Conservation (phyloP, 2,113 vertebrate genomes). For the Urocynchramus pylzowi region DNA sequence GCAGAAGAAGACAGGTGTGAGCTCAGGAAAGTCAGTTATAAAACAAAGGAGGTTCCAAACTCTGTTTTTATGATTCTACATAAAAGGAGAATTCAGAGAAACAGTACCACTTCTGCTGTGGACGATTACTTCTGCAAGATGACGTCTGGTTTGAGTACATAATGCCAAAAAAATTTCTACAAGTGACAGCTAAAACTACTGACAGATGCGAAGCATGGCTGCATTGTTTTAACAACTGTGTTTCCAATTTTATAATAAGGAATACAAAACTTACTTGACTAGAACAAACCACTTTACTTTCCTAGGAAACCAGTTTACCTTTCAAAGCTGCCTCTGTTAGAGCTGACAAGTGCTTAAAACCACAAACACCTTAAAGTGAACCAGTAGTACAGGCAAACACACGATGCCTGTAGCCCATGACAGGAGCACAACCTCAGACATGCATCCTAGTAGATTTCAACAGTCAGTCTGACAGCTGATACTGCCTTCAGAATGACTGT, state of each 20-base stretch:
- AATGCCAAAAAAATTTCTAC: neutral
- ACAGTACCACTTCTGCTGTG: neutral
- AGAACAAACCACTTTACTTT: neutral
- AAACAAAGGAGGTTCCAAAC: neutral
- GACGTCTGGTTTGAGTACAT: neutral
- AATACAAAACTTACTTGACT: neutral
- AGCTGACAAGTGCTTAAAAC: neutral
- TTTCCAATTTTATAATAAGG: neutral
- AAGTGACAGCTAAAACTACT: neutral
- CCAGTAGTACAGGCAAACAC: neutral
- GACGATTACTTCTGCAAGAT: neutral
- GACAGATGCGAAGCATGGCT: fast-evolving
- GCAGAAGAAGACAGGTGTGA: neutral
- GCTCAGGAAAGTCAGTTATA: neutral
- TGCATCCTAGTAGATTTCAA: neutral
- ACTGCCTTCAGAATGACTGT: neutral
- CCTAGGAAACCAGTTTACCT: neutral
- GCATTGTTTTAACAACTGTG: neutral
- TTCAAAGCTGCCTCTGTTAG: neutral
- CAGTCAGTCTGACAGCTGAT: neutral
- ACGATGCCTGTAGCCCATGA: neutral
- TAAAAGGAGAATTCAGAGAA: neutral
- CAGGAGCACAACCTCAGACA: neutral
- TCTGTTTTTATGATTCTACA: neutral
- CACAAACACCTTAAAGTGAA: neutral